A percentile compares a stretch with the other conserved stretches of the same genome.
phyloP scores from a whole-genome alignment of 2,888 invertebrate species.

The Drosophila colorata region DNA sequence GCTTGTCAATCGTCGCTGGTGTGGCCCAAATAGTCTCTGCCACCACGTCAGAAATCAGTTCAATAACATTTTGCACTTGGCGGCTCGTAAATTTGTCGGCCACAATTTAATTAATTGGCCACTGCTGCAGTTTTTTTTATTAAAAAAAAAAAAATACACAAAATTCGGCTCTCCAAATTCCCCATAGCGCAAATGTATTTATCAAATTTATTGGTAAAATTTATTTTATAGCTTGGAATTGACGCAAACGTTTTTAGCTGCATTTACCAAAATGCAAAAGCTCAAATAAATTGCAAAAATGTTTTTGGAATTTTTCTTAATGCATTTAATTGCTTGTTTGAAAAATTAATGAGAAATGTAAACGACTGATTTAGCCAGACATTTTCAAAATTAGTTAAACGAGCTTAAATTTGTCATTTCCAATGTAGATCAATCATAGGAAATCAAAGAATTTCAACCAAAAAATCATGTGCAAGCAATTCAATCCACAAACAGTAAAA shows the following conservation, averaged over 20 bases:
- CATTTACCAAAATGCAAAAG: conserved; percentile 20
- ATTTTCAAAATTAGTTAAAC: conserved; percentile 15
- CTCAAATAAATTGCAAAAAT: conserved; percentile 14
- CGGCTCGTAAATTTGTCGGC: conserved; percentile 76
- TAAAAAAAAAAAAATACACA: conserved; percentile 18
- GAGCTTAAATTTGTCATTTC: conserved; percentile 7
- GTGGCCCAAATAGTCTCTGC: conserved; percentile 67
- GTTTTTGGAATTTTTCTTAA: conserved; percentile 26
- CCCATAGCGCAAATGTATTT: conserved; percentile 26
- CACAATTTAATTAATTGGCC: conserved; percentile 72
- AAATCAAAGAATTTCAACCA: conserved; percentile 12
- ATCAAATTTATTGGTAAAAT: conserved; percentile 15
- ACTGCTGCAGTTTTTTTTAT: conserved; percentile 61
- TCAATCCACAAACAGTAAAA: conserved; percentile 44
- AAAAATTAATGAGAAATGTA: conserved; percentile 14
- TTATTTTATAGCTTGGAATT: conserved; percentile 22
- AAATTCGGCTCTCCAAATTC: conserved; percentile 37
- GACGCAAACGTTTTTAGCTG: conserved; percentile 46
- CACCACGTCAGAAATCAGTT: conserved; percentile 74
- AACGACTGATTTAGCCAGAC: conserved; percentile 18
- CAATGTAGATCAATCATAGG: conserved; percentile 1
- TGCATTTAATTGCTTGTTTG: conserved; percentile 16
- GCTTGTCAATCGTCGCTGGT: conserved; percentile 68
- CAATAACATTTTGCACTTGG: conserved; percentile 73
- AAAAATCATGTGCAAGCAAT: conserved; percentile 34